phyloP scores from a whole-genome alignment of 2,797 vertebrate species.

The Lophura swinhoii region DNA sequence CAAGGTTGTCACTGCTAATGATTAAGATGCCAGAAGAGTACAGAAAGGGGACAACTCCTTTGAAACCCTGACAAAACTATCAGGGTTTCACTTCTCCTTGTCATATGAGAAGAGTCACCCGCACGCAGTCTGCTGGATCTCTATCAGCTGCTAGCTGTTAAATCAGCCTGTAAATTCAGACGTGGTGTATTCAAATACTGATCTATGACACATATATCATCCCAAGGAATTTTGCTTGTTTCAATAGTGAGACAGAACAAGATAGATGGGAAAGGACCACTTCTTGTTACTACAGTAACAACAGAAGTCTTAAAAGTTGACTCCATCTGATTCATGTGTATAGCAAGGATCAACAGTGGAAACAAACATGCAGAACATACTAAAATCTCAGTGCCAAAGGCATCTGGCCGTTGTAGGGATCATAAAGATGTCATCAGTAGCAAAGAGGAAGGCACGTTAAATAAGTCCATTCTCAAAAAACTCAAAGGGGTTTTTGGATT shows the following conservation, averaged over 20 bases:
- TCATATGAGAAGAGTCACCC: neutral
- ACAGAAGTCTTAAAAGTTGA: neutral
- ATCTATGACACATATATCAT: accelerated
- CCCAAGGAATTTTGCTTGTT: neutral
- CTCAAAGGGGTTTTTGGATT: neutral
- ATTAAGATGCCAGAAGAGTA: neutral
- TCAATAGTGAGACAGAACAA: neutral
- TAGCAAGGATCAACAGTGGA: neutral
- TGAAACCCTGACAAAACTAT: neutral
- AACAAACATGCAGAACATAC: neutral
- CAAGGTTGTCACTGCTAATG: neutral
- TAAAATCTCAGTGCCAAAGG: neutral
- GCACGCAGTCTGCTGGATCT: neutral
- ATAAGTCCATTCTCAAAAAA: neutral
- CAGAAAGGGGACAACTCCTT: neutral
- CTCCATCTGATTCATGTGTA: neutral
- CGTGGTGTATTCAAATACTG: neutral
- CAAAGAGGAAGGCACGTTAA: neutral
- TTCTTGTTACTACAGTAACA: neutral
- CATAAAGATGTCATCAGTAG: neutral
- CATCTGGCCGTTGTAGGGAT: neutral
- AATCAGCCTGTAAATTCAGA: neutral
- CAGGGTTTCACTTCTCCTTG: neutral
- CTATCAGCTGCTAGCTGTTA: neutral
- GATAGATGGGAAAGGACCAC: neutral